Base-by-base conservation (phyloP, 2,797 vertebrate genomes). In the Artibeus jamaicensis region DNA sequence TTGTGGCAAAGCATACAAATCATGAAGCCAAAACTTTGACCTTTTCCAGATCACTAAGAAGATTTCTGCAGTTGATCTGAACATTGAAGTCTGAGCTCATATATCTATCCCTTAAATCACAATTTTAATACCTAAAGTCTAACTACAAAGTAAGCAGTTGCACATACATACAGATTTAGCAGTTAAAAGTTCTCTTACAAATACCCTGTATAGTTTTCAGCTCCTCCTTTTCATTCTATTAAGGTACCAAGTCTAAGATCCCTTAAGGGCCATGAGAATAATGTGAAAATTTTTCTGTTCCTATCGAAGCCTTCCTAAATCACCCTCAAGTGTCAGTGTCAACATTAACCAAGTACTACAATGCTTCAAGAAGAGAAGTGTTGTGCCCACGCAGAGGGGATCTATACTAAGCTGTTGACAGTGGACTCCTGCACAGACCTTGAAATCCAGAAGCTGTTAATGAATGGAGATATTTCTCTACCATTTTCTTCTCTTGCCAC, bases 1-100 rank as follows among this genome's bases (percentile, higher is more conserved):
- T 84, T 96, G 50, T 77, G 44, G 88, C 62, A 93, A 95, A 94
- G 95, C 86, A 93, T 90, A 73, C 76, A 96, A 50, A 55, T 79
- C 71, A 94, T 73, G 57, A 88, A 4, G 65, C 90, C 77, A 95
- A 92, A 95, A 93, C 67, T 90, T 84, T 97, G 81, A 96, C 62
- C 91, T 95, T 97, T 97, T 90, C 87, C 34, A 65, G 32, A 95
- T 91, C 48, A 68, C 73, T 86, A n/a, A 87, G 84, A 89, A 87
- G 96, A 95, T 55, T 46, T 29, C 42, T 87, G 65, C 81, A 90
- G 74, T 4, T 87, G 42, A 92, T 86, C 42, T 37, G 29, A 91
- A 59, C 65, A 46, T 91, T 1, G 32, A 93, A 91, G 18, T 71
- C 19, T 7, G 84, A 92, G 44, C 16, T 88, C 18, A 44, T 55